Evolutionary conservation across 2,888 invertebrate genomes (phyloP), one percentile per base, ranked within the genome.

Genomic region (Pterobdella sp.): DNA sequence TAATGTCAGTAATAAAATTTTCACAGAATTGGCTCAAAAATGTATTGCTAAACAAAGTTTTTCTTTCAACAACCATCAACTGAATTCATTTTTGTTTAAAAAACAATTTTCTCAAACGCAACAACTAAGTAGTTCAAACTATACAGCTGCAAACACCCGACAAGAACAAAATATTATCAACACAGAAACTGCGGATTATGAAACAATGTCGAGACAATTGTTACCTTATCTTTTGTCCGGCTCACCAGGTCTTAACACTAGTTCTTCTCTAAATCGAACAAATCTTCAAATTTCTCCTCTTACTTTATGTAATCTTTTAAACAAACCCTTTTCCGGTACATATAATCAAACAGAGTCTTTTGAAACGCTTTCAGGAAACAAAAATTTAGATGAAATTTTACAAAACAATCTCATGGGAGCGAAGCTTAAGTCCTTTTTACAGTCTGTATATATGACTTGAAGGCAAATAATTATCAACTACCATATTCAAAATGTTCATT

Each of bases 1-100:
- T 31, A 73, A 73, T 49, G 64, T 77, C 49, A 71, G 36, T 35
- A 74, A 56, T 56, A 74, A 74, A 34, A 56, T 75, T 68, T 75
- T 71, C n/a, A n/a, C 36, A 1, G 71, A 71, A n/a, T 63, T 56
- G 60, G 60, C 60, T 3, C 10, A 42, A 18, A 42, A 42, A 18
- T 14, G n/a, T n/a, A n/a, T n/a, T n/a, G n/a, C n/a, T n/a, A n/a
- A n/a, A n/a, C n/a, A n/a, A n/a, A n/a, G n/a, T n/a, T n/a, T n/a
- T n/a, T n/a, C n/a, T n/a, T n/a, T n/a, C n/a, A n/a, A n/a, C n/a
- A n/a, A n/a, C n/a, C n/a, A n/a, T n/a, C n/a, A n/a, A n/a, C n/a
- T n/a, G n/a, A n/a, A n/a, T n/a, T n/a, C n/a, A n/a, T n/a, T n/a
- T n/a, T n/a, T n/a, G n/a, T n/a, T n/a, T n/a, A n/a, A n/a, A n/a